Evolutionary conservation across 2,888 invertebrate species (phyloP).

Genomic region (Anticlea derivata): DNA sequence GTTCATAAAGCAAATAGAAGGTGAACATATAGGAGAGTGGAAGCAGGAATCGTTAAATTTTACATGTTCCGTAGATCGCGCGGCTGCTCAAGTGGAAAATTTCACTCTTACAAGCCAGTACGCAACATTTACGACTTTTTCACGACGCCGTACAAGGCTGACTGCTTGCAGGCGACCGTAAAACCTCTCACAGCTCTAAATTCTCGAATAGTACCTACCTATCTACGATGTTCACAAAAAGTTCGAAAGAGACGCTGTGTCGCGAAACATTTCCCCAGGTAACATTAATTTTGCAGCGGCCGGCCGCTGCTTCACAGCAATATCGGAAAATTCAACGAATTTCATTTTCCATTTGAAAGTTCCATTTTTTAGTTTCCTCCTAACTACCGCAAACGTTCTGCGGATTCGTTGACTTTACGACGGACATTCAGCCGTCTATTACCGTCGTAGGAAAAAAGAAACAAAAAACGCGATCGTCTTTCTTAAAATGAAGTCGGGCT

Average conservation of each 20-base stretch:
- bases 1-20: conserved; percentile 54
- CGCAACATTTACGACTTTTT: conserved; percentile 76
- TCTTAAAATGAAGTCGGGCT: conserved; percentile 51
- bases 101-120: conserved; percentile 65
- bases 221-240: conserved; percentile 37
- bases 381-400: conserved; percentile 24
- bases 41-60: conserved; percentile 67
- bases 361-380: conserved; percentile 29
- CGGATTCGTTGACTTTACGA: conserved; percentile 26
- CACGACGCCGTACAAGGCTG: conserved; percentile 65
- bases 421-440: conserved; percentile 51
- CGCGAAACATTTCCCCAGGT: conserved; percentile 45
- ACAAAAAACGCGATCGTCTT: conserved; percentile 56
- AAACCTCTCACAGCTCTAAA: conserved; percentile 58
- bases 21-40: conserved; percentile 46
- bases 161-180: conserved; percentile 61
- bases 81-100: conserved; percentile 67
- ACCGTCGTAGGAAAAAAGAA: conserved; percentile 53
- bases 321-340: conserved; percentile 46
- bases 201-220: conserved; percentile 45
- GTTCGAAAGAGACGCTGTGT: conserved; percentile 39
- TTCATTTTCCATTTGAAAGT: conserved; percentile 41
- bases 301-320: conserved; percentile 36
- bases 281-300: conserved; percentile 46
- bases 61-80: conserved; percentile 65